Evolutionary conservation across 2,888 invertebrate genomes (phyloP).

Genomic region (Eupithecia inturbata): DNA sequence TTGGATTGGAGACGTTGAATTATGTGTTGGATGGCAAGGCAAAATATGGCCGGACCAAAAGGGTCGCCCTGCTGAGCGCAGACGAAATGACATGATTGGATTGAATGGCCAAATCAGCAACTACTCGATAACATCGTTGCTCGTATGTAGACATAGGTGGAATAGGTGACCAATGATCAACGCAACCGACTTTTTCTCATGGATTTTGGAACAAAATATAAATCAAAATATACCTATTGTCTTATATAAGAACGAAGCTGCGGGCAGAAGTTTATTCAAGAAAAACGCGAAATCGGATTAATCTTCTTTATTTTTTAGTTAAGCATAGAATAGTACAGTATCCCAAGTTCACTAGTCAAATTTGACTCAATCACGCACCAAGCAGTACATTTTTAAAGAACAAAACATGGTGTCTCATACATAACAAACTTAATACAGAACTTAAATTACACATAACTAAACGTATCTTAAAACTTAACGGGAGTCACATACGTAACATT

Average conservation of each 20-base stretch:
- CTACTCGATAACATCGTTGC: no score
- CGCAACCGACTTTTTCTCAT: no score
- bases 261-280: slow-evolving; percentile 27
- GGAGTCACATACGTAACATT: slow-evolving; percentile 56
- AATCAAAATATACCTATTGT: no score
- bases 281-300: slow-evolving; percentile 62
- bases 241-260: not conserved
- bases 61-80: no score
- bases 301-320: slow-evolving; percentile 82
- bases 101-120: no score
- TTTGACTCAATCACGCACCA: slow-evolving; percentile 70
- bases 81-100: no score
- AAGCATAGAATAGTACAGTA: slow-evolving; percentile 84
- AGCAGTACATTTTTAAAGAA: slow-evolving; percentile 57
- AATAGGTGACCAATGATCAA: no score
- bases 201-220: no score
- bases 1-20: no score
- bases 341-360: slow-evolving; percentile 76
- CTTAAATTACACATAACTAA: slow-evolving; percentile 7
- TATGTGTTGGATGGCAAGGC: no score
- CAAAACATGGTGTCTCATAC: slow-evolving; percentile 57
- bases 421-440: slow-evolving; percentile 46
- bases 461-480: slow-evolving; percentile 36
- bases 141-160: no score
- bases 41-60: no score